Evolutionary conservation across 1,140 invertebrate genomes (phyloP).

Genomic region (Ceratina calcarata): DNA sequence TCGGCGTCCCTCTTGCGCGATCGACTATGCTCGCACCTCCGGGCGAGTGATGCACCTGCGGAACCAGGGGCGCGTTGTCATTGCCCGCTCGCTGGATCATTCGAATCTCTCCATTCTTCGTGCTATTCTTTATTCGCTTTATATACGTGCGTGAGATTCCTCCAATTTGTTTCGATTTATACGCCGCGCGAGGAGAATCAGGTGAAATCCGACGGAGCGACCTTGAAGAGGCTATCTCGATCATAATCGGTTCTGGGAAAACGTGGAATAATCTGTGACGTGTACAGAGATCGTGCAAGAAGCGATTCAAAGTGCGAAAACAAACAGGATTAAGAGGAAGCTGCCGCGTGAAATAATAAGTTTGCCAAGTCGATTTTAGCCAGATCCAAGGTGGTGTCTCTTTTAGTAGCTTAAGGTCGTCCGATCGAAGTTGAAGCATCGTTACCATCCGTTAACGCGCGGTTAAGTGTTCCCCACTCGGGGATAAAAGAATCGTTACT

Average conservation of each 20-base stretch:
- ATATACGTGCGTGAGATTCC: not conserved
- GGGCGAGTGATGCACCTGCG: slow-evolving; percentile 51
- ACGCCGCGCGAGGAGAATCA: slow-evolving; percentile 8
- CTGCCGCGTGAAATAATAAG: not conserved
- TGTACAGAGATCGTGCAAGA: too few relatives aligned
- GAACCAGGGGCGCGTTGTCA: slow-evolving; percentile 11
- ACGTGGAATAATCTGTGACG: too few relatives aligned
- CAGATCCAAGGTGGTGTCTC: too few relatives aligned
- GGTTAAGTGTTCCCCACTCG: too few relatives aligned
- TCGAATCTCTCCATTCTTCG: not conserved
- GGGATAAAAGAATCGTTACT: too few relatives aligned
- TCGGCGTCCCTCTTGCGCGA: slow-evolving; percentile 52
- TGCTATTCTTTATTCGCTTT: not conserved
- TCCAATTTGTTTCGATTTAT: not conserved
- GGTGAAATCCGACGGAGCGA: slow-evolving; percentile 23
- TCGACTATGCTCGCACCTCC: slow-evolving; percentile 49
- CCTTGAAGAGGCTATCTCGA: slow-evolving; percentile 21
- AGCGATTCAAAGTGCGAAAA: slow-evolving; percentile 6
- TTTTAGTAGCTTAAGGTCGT: too few relatives aligned
- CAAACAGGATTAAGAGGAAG: slow-evolving; percentile 1
- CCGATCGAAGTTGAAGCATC: too few relatives aligned
- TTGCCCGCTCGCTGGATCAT: not conserved
- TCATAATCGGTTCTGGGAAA: not conserved
- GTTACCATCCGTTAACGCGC: too few relatives aligned
- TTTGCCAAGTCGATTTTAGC: not conserved